Evolutionary conservation across 2,888 invertebrate genomes (phyloP), one percentile per base, ranked within the genome.

Genomic region (Cancer borealis): DNA sequence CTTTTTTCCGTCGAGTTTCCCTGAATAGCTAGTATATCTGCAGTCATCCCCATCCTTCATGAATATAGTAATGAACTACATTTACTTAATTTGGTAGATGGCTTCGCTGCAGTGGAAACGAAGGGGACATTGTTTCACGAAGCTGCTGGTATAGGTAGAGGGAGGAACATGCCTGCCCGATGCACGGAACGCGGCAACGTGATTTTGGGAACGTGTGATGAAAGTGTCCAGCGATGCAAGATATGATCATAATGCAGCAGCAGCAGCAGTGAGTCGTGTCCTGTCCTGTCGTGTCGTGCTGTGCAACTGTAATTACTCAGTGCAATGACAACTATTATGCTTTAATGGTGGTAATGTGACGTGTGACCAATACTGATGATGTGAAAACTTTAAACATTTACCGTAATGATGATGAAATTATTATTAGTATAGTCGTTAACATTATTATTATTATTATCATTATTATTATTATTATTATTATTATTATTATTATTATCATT

Each of bases 61-160:
- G 79, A 79, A 26, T 30, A 26, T 30, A 79, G 10, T 79, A 79
- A 79, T 79, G 79, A 79, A 30, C 30, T 30, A 79, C 79, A 79
- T 26, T 5, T 26, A 26, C 79, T 79, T 79, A 26, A 79, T 79
- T 79, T 26, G n/a, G 14, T n/a, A 21, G 21, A 73, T 30, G 79
- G 30, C 79, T 79, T 30, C 79, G 30, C 79, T 79, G 79, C 79
- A 79, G 79, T 79, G 79, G 79, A 79, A 79, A 21, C 79, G 79
- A 10, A 79, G 79, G 30, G 12, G 12, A 10, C 79, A 14, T 30
- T 79, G 79, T 79, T 79, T 30, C 79, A 79, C 30, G 79, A 30
- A 79, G 79, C 79, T 79, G 30, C 10, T 30, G 79, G 79, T 30
- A 6, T 3, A n/a, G 21, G 73, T 3, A n/a, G 6, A n/a, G 26